phyloP scores from a whole-genome alignment of 53 echinoderm and acorn worm species.

The Temnopleurus reevesii region DNA sequence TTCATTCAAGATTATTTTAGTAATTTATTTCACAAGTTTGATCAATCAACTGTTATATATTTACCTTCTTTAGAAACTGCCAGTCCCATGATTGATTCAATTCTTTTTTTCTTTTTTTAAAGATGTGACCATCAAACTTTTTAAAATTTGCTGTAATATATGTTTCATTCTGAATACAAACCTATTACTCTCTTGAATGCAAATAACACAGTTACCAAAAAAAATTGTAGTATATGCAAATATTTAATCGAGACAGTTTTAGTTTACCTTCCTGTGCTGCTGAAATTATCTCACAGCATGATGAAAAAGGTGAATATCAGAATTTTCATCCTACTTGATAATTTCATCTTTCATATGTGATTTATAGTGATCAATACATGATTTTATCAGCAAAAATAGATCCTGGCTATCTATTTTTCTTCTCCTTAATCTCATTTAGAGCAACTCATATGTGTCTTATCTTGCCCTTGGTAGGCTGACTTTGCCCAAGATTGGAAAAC shows the following conservation, averaged over 20 bases:
- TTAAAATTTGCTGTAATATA: no score
- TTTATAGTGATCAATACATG: not conserved
- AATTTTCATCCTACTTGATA: not conserved
- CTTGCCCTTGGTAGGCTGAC: slow-evolving; percentile 46
- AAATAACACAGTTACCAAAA: no score
- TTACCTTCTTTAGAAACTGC: slow-evolving; percentile 14
- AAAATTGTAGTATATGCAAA: slow-evolving; percentile 14
- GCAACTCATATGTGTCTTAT: slow-evolving; percentile 46
- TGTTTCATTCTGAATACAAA: no score
- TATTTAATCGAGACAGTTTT: slow-evolving; percentile 1
- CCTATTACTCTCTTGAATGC: no score
- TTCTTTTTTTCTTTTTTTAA: no score
- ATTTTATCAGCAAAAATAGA: not conserved
- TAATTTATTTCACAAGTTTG: slow-evolving; percentile 14
- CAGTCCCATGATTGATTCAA: not conserved
- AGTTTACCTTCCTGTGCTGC: not conserved
- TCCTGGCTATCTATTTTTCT: not conserved
- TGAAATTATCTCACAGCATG: not conserved
- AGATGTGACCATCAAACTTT: no score
- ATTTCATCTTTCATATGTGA: not conserved
- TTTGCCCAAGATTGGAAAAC: slow-evolving; percentile 21
- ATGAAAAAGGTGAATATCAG: not conserved
- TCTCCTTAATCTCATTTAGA: not conserved
- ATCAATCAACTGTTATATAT: slow-evolving; percentile 11
- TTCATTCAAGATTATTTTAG: not conserved